Percentiles rank a stretch among this genome's conserved stretches.
Evolutionary conservation across 2,113 vertebrate species (phyloP).

Genomic region (Eclectus roratus): DNA sequence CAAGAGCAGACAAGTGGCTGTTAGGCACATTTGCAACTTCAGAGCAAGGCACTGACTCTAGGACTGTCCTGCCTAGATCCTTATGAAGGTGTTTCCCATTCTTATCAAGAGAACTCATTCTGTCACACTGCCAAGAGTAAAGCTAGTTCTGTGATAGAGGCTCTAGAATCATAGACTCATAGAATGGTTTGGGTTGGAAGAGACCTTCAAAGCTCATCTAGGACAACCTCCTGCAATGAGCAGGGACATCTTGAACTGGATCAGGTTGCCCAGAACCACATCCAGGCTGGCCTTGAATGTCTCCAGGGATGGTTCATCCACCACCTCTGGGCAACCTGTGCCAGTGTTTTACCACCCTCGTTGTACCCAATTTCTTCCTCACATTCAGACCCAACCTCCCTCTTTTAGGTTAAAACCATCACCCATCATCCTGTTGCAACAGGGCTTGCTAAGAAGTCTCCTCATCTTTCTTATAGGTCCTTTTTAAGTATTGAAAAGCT

Average conservation of each 20-base stretch:
- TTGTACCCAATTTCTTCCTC: neutral
- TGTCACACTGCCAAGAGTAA: rapidly evolving
- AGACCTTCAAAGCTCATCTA: neutral
- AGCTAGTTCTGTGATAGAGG: rapidly evolving
- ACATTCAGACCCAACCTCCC: neutral
- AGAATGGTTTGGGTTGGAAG: neutral
- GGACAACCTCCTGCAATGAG: neutral
- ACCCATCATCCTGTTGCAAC: neutral
- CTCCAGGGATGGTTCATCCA: neutral
- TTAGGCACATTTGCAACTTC: neutral
- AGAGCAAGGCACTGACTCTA: neutral
- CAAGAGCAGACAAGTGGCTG: neutral
- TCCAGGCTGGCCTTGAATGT: neutral
- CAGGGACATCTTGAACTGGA: neutral
- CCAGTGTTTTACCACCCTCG: neutral
- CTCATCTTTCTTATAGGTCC: neutral
- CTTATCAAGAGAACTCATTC: rapidly evolving
- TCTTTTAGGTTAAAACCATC: neutral
- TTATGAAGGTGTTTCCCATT: neutral
- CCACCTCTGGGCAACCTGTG: neutral
- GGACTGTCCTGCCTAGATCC: neutral
- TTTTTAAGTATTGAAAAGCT: neutral
- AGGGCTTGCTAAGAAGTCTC: neutral
- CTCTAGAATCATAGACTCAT: neutral
- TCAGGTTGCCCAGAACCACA: neutral